phyloP scores from a whole-genome alignment of 2,113 vertebrate species.

The Hemiprocne comata region DNA sequence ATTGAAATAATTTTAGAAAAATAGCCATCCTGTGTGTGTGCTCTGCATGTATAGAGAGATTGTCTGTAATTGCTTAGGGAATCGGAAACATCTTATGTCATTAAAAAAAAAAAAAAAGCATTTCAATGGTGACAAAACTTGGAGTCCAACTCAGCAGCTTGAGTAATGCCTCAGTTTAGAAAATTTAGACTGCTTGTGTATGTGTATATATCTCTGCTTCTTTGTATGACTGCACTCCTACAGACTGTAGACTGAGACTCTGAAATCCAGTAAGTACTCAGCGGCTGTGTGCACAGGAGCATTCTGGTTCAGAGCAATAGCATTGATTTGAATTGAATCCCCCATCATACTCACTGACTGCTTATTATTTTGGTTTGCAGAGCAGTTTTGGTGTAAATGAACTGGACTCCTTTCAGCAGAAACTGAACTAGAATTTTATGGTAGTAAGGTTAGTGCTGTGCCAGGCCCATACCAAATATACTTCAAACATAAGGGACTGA shows the following conservation, averaged over 20 bases:
- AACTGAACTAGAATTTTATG: not conserved
- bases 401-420: not conserved
- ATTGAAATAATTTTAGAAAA: not conserved
- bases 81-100: not conserved
- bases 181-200: not conserved
- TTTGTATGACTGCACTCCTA: not conserved
- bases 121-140: not conserved
- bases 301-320: not conserved
- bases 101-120: not conserved
- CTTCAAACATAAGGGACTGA: not conserved
- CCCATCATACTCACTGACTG: not conserved
- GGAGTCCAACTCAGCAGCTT: not conserved
- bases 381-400: not conserved
- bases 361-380: not conserved
- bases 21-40: not conserved
- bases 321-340: not conserved
- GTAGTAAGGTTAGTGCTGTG: not conserved
- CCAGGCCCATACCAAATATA: not conserved
- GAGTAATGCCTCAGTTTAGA: not conserved
- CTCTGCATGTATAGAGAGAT: not conserved
- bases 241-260: not conserved
- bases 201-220: not conserved
- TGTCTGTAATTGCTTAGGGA: not conserved
- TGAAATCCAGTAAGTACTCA: not conserved
- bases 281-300: not conserved